Evolutionary conservation across 2,888 invertebrate species (phyloP).

Genomic region (Druceiella hillmani): DNA sequence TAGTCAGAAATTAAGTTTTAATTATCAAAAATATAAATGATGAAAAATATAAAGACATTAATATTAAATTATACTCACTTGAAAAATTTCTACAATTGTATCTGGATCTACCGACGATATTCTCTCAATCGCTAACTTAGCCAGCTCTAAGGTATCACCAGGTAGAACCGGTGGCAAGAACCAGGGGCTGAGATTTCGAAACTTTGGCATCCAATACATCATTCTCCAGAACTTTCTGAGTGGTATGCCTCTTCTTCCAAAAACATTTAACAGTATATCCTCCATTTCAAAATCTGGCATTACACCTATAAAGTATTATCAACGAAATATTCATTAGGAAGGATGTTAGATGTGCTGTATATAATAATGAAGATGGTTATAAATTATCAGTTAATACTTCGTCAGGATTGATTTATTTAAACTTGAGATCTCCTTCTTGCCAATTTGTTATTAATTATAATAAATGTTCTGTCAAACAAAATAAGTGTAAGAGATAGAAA

Average conservation of each 20-base stretch:
- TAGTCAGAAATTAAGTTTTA: too few relatives aligned
- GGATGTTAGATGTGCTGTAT: too few relatives aligned
- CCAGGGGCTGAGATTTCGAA: slow-evolving; percentile 87
- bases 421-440: too few relatives aligned
- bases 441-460: too few relatives aligned
- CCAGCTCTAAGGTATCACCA: slow-evolving; percentile 68
- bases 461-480: too few relatives aligned
- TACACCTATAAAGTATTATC: slow-evolving; percentile 70
- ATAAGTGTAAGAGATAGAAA: too few relatives aligned
- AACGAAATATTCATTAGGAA: too few relatives aligned
- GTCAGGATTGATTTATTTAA: too few relatives aligned
- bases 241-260: slow-evolving; percentile 72
- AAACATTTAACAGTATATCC: slow-evolving; percentile 73
- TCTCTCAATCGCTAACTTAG: slow-evolving; percentile 74
- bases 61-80: slow-evolving; percentile 49
- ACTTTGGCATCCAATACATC: slow-evolving; percentile 93
- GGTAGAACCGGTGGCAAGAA: slow-evolving; percentile 74
- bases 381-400: too few relatives aligned
- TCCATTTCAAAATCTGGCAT: slow-evolving; percentile 90
- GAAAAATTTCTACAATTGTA: slow-evolving; percentile 58
- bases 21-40: too few relatives aligned
- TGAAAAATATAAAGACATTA: too few relatives aligned
- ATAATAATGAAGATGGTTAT: too few relatives aligned
- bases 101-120: slow-evolving; percentile 79
- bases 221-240: slow-evolving; percentile 72